A percentile compares a stretch with the other conserved stretches of the same genome.
These are phyloP conservation scores for Poeciliopsis infans DNA, from an alignment of 2,797 vertebrate genomes.

Conservation along the genomic window DNA sequence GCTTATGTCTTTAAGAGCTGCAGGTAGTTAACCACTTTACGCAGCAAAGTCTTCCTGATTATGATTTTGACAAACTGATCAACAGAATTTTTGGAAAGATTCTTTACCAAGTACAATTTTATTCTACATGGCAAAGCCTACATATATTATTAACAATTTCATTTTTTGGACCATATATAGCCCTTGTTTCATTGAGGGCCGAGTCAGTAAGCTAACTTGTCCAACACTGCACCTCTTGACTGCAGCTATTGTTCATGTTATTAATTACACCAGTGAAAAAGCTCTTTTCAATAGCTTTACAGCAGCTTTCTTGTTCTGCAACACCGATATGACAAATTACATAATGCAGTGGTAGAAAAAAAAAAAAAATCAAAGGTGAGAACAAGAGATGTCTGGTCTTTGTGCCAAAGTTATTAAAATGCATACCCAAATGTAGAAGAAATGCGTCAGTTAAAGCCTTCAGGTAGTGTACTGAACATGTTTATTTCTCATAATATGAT, in stretches of 20 bases:
- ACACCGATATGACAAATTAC: background rate
- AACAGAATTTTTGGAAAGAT: background rate
- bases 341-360: conserved; percentile 18
- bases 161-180: background rate
- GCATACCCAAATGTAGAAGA: background rate
- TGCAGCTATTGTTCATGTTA: conserved; percentile 4
- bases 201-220: background rate
- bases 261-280: background rate
- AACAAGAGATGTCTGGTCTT: background rate
- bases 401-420: background rate
- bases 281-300: background rate
- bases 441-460: background rate
- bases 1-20: background rate
- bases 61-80: background rate
- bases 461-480: background rate
- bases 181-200: background rate
- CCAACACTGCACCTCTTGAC: background rate
- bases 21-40: background rate
- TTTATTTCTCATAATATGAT: background rate
- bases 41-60: background rate
- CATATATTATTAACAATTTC: too few species aligned
- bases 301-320: background rate
- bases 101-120: background rate
- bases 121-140: background rate
- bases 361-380: conserved; percentile 14